Percentiles rank a stretch among this genome's conserved stretches.
These are phyloP conservation scores for Orthosia gothica DNA, from an alignment of 2,888 invertebrate genomes.

Conservation along the genomic window DNA sequence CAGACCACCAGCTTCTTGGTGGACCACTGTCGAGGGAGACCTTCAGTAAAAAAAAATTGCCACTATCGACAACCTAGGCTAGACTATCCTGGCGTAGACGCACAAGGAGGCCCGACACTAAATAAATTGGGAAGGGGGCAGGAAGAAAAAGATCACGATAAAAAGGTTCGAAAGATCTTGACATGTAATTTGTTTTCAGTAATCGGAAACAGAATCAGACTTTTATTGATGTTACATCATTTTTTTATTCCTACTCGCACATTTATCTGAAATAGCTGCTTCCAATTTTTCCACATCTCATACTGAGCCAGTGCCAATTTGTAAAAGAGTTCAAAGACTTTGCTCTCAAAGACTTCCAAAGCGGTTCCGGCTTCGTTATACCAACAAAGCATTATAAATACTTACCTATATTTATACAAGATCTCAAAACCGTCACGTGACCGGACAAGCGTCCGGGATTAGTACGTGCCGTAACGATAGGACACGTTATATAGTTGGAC, in stretches of 20 bases:
- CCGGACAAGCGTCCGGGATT: constrained; percentile 1
- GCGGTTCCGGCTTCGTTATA: constrained; percentile 13
- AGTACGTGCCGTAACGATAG: constrained; percentile 12
- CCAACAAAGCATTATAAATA: constrained; percentile 9
- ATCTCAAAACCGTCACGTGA: constrained; percentile 19
- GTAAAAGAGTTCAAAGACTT: constrained; percentile 28
- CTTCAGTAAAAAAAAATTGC: too few relatives aligned
- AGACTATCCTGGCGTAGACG: too few relatives aligned
- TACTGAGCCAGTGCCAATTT: not conserved
- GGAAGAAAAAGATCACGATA: too few relatives aligned
- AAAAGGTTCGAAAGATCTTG: too few relatives aligned
- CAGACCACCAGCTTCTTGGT: too few relatives aligned
- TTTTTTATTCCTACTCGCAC: too few relatives aligned
- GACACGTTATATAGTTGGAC: constrained; percentile 9
- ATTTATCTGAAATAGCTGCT: not conserved
- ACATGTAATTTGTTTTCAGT: not conserved
- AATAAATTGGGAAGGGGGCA: too few relatives aligned
- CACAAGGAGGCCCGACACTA: too few relatives aligned
- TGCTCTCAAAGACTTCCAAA: constrained; percentile 22
- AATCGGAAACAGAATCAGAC: not conserved
- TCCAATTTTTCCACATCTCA: not conserved
- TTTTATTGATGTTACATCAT: not conserved
- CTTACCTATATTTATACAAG: not conserved
- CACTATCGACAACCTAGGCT: too few relatives aligned
- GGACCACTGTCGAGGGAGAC: too few relatives aligned